Percentiles rank a stretch among this genome's conserved stretches.
Evolutionary conservation across 2,888 invertebrate species (phyloP).

Genomic region (Nowickia ferox): DNA sequence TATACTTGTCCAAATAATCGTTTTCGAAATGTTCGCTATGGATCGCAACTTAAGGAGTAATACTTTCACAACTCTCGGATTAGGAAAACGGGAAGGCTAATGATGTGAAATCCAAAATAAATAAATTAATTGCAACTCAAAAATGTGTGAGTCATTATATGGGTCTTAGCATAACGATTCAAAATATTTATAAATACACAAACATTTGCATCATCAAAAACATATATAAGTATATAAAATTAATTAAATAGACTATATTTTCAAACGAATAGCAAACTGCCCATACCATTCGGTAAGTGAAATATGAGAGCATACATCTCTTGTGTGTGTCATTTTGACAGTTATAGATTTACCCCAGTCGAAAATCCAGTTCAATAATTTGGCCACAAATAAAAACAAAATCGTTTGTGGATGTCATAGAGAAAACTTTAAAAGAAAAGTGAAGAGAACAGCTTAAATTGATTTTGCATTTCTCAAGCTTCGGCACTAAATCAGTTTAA

Average conservation of each 20-base stretch:
- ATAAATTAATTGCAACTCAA: not conserved
- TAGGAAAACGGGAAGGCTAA: too few species aligned
- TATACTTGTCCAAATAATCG: too few species aligned
- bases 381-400: slow-evolving; percentile 9
- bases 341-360: slow-evolving; percentile 35
- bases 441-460: slow-evolving; percentile 76
- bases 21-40: too few species aligned
- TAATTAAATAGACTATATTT: not conserved
- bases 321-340: not conserved
- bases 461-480: slow-evolving; percentile 78
- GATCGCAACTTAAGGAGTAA: too few species aligned
- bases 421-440: slow-evolving; percentile 22
- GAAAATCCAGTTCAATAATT: slow-evolving; percentile 70
- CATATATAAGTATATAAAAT: too few species aligned
- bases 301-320: slow-evolving; percentile 31
- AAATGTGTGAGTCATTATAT: not conserved
- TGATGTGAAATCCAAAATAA: not conserved
- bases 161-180: too few species aligned
- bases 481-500: slow-evolving; percentile 74
- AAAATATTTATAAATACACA: too few species aligned
- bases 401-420: not conserved
- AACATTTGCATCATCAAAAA: too few species aligned
- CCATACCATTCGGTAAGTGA: not conserved
- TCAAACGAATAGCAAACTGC: not conserved
- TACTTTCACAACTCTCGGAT: too few species aligned